Percentiles rank a stretch among this genome's conserved stretches.
phyloP scores from a whole-genome alignment of 2,888 invertebrate species.

The Acronicta psi region DNA sequence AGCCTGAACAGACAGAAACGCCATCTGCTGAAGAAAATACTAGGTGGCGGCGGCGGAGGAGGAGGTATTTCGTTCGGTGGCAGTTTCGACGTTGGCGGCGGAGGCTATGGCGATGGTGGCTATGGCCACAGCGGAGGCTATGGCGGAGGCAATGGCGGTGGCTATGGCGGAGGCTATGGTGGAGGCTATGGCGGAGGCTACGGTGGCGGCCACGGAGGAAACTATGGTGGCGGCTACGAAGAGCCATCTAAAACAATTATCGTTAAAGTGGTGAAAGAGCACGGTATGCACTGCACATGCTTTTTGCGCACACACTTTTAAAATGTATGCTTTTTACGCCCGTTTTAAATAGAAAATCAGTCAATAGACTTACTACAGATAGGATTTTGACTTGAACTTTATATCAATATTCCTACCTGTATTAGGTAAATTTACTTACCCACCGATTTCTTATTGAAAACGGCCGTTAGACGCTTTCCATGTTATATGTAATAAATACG shows the following conservation, averaged over 20 bases:
- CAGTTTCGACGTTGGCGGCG: constrained; percentile 39
- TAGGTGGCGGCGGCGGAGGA: constrained; percentile 57
- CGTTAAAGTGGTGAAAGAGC: constrained; percentile 71
- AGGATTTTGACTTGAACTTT: too few relatives aligned
- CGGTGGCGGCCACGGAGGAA: constrained; percentile 47
- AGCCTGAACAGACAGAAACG: constrained; percentile 74
- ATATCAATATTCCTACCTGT: too few relatives aligned
- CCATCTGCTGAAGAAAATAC: constrained; percentile 63
- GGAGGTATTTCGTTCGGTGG: constrained; percentile 53
- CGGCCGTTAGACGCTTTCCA: too few relatives aligned
- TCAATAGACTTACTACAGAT: too few relatives aligned
- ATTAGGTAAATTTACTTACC: not conserved
- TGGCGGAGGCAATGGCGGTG: constrained; percentile 62
- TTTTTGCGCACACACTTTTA: constrained; percentile 40
- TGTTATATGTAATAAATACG: too few relatives aligned
- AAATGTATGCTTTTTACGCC: constrained; percentile 11
- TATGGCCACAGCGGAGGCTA: constrained; percentile 50
- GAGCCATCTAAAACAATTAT: constrained; percentile 69
- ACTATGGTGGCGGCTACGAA: constrained; percentile 61
- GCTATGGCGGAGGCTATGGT: constrained; percentile 59
- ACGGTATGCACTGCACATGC: constrained; percentile 58
- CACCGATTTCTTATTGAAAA: not conserved
- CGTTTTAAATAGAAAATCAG: too few relatives aligned
- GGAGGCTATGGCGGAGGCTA: constrained; percentile 40
- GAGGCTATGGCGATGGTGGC: constrained; percentile 24